Evolutionary conservation across 1,140 invertebrate species (phyloP), one percentile per base, ranked within the genome.

Genomic region (Plutomurus gul): DNA sequence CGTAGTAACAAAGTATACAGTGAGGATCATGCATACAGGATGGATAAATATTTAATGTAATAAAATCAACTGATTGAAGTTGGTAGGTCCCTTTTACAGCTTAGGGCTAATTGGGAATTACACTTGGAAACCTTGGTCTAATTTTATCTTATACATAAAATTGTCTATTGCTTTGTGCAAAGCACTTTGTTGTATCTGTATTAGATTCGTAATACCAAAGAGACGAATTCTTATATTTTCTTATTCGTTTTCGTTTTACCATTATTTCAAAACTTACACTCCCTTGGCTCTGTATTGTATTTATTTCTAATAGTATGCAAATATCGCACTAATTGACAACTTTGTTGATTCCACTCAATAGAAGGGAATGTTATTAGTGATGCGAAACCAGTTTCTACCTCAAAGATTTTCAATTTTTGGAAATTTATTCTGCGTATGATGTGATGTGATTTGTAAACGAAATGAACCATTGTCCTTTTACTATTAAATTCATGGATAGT

Each of bases 81-180:
- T 33, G 60, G 27, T 22, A n/a, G 27, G 36, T 40, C 40, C 36
- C 70, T 72, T 71, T 72, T 39, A 43, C 70, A 72, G 70, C 36
- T 46, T 72, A 43, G 8, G 70, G 70, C 70, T 72, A 72, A 72
- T 72, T 72, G 70, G 20, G 40, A 72, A 72, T 72, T 72, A 72
- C n/a, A 72, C 36, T 72, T 39, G 39, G 33, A 72, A 43, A 72
- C 70, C 70, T 72, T 72, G 70, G 70, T 72, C 70, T 72, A 72
- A 72, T 72, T 72, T 72, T 72, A 72, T 46, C 36, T 20, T 72
- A 43, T 25, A 72, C 5, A 8, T 40, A 65, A 8, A 33, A 36
- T 8, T 6, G 30, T 30, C 11, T 30, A 25, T 65, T 27, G 30
- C 27, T 33, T 65, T 22, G 39, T 13, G n/a, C 7, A 4, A 43